A percentile compares a stretch with the other conserved stretches of the same genome.
These are phyloP conservation scores for Pyrgus malvae DNA, from an alignment of 2,888 invertebrate species.

Conservation along the genomic window DNA sequence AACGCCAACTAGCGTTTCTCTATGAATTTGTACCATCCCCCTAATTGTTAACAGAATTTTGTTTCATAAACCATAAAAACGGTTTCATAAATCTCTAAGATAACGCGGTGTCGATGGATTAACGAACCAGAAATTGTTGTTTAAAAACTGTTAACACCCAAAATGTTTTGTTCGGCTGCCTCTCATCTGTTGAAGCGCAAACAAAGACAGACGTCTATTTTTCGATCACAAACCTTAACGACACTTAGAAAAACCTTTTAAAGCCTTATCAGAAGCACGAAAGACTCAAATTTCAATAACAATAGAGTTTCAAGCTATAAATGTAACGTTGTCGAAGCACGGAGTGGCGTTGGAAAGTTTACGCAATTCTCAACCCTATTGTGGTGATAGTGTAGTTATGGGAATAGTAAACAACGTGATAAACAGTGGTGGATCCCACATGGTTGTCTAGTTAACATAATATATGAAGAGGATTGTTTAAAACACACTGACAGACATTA, in stretches of 20 bases:
- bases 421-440: slow-evolving; percentile 48
- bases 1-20: not conserved
- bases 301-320: slow-evolving; percentile 35
- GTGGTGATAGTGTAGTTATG: slow-evolving; percentile 19
- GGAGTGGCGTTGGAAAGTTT: slow-evolving; percentile 33
- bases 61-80: slow-evolving; percentile 35
- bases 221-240: slow-evolving; percentile 16
- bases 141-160: slow-evolving; percentile 54
- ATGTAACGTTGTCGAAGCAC: slow-evolving; percentile 38
- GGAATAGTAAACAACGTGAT: slow-evolving; percentile 30
- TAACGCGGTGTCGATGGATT: slow-evolving; percentile 49
- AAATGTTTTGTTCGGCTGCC: slow-evolving; percentile 61
- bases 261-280: slow-evolving; percentile 6
- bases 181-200: slow-evolving; percentile 65
- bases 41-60: slow-evolving; percentile 11
- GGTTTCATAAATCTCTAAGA: slow-evolving; percentile 21
- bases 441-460: slow-evolving; percentile 68
- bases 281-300: slow-evolving; percentile 41
- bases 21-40: slow-evolving; percentile 2
- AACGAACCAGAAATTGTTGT: slow-evolving; percentile 45
- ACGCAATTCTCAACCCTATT: slow-evolving; percentile 48
- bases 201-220: slow-evolving; percentile 49
- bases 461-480: slow-evolving; percentile 67
- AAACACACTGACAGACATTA: slow-evolving; percentile 64
- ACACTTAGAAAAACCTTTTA: not conserved